Base-by-base conservation (phyloP, 2,113 vertebrate genomes). In the Microtus oregoni region DNA sequence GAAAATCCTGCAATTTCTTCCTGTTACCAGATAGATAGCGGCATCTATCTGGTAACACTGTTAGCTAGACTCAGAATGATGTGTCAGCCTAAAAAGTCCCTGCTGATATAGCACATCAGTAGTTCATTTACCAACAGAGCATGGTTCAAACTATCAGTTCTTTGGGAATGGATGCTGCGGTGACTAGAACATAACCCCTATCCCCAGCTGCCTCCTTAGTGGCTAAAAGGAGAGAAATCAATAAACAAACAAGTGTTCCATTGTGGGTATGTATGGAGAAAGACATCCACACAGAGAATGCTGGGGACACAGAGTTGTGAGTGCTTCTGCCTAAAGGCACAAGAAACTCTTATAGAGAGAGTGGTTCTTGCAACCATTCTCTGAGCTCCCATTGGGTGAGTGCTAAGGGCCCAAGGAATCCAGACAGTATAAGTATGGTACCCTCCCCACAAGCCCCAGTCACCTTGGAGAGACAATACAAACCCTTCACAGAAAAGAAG, bases 141-240 rank as follows among this genome's bases (percentile, higher is more conserved):
- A 67, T 0, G 50, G 61, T 61, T 32, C 44, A 47, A 86, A 61
- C 73, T 10, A 20, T 61, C 61, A 10, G 44, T 77, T 68, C 67
- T 41, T 38, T 30, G 65, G 70, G 44, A 4, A 24, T 3, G 3
- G 12, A 55, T n/a, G 9, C 24, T 6, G 24, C 68, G 41, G 28
- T 50, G 12, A 89, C 26, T 38, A 63, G 65, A 94, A 35, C 3
- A 3, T 2, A 65, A 24, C 22, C 68, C 77, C 63, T 14, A 20
- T 44, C 75, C 55, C 86, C 68, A 63, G 32, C 65, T 0, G 32
- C 72, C 41, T 83, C 17, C 0, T n/a, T 50, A 9, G 14, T 73
- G 65, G 26, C 47, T 24, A n/a, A 44, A 75, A 95, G 92, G 81
- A 92, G 19, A 93, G 8, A 83, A 94, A n/a, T 17, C 38, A 44